Evolutionary conservation across 2,888 invertebrate species (phyloP), one percentile per base, ranked within the genome.

Genomic region (Osmoderma eremita): DNA sequence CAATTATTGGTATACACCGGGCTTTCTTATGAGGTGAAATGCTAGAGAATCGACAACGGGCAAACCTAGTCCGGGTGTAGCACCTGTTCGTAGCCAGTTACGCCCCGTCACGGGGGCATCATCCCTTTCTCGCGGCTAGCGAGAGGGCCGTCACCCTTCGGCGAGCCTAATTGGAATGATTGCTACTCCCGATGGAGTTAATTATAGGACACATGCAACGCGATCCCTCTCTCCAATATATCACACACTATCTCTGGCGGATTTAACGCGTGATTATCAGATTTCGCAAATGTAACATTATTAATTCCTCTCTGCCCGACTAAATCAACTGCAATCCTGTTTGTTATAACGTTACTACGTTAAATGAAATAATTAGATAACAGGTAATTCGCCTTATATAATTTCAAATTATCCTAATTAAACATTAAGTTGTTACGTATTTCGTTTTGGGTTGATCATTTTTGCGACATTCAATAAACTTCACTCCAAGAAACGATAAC

Each of bases 181-280:
- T 79, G 77, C 76, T 75, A 76, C 76, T 80, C 80, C 80, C 81
- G 76, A 75, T 77, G 81, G 82, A 80, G 78, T 80, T 81, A 81
- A 82, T 82, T 82, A 82, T 77, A 81, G 80, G 80, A 81, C 80
- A 79, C 78, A 78, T 81, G 80, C 75, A 80, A 81, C 79, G 62
- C 70, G 79, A 80, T 76, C 71, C 75, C 69, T 76, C 68, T 58
- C 61, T 65, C 50, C 53, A 75, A 80, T 79, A 78, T 79, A 80
- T 79, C 77, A 78, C 74, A 72, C 72, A 72, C 75, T 72, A 76
- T 76, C 75, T 41, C 20, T n/a, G 76, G 74, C 74, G 70, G 76
- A 77, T 77, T 77, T 75, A 76, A 75, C 73, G 76, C 75, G 75
- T 77, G 78, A 78, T 78, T 79, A 78, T 70, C 62, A 45, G 62